Percentiles rank a stretch among this genome's conserved stretches.
phyloP scores from a whole-genome alignment of 2,113 vertebrate species.

The Rynchops niger region DNA sequence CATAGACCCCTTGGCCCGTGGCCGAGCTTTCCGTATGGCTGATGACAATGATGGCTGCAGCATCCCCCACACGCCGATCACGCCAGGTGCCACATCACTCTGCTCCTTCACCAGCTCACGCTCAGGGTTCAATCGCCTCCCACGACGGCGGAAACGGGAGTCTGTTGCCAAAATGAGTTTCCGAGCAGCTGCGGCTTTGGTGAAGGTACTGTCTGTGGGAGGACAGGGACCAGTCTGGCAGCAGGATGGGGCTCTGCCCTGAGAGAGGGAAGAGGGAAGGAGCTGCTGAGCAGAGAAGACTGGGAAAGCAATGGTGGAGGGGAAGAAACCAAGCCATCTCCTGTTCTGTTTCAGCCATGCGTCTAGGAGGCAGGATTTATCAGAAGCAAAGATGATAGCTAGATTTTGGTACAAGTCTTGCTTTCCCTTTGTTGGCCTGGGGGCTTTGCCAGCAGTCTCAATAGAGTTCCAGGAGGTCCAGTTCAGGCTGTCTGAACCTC shows the following conservation, averaged over 20 bases:
- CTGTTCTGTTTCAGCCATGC: background rate
- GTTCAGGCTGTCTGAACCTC: background rate
- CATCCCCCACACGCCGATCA: slow-evolving; percentile 90
- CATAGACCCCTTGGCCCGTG: slow-evolving; percentile 92
- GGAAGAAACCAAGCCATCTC: background rate
- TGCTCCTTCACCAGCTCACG: slow-evolving; percentile 98
- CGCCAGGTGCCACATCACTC: slow-evolving; percentile 89
- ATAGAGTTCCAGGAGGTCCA: background rate
- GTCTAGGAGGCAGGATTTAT: background rate
- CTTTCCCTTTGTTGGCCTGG: background rate
- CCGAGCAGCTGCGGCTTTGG: slow-evolving; percentile 89
- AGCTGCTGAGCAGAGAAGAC: background rate
- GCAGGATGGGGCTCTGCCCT: background rate
- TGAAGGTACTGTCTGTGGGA: slow-evolving; percentile 79
- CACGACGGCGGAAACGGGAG: slow-evolving; percentile 90
- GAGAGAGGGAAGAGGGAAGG: background rate
- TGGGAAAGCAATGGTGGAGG: background rate
- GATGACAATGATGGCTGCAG: slow-evolving; percentile 92
- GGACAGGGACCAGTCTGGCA: background rate
- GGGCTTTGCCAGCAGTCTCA: background rate
- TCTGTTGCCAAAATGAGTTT: slow-evolving; percentile 99
- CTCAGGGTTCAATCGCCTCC: slow-evolving; percentile 91
- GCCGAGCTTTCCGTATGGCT: slow-evolving; percentile 92
- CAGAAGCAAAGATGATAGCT: background rate
- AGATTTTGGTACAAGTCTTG: background rate